Percentiles rank a stretch among this genome's conserved stretches.
These are phyloP conservation scores for Bugulina stolonifera DNA, from an alignment of 2,888 invertebrate species.

Conservation along the genomic window DNA sequence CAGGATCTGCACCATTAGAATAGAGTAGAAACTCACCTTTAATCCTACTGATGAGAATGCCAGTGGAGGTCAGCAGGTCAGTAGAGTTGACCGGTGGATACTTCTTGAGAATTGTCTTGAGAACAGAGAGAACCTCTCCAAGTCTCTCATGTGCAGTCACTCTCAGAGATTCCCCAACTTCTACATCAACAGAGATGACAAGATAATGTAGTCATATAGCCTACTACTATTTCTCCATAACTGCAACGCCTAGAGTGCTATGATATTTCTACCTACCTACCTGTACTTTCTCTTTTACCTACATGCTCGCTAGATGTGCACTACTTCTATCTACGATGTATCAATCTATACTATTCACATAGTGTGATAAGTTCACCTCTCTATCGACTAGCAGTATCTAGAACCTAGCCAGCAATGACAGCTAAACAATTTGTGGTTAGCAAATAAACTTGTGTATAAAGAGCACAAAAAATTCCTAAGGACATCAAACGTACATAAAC, in stretches of 20 bases:
- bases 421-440: not conserved
- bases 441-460: not conserved
- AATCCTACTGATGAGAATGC: constrained; percentile 54
- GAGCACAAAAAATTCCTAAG: not conserved
- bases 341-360: too few species aligned
- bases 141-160: constrained; percentile 55
- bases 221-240: too few species aligned
- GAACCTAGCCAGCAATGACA: not conserved
- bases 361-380: too few species aligned
- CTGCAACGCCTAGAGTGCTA: too few species aligned
- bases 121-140: constrained; percentile 54
- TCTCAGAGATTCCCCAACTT: constrained; percentile 36
- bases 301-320: too few species aligned
- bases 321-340: too few species aligned
- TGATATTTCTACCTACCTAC: too few species aligned
- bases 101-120: constrained; percentile 55
- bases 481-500: not conserved
- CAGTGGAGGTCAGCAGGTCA: constrained; percentile 55
- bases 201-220: too few species aligned
- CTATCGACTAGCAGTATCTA: too few species aligned
- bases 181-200: not conserved
- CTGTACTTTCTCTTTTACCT: too few species aligned
- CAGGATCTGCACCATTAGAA: not conserved
- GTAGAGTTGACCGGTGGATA: constrained; percentile 56
- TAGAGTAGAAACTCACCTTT: constrained; percentile 48